Evolutionary conservation across 2,113 vertebrate species (phyloP).

Genomic region (Poeciliopsis retropinna): DNA sequence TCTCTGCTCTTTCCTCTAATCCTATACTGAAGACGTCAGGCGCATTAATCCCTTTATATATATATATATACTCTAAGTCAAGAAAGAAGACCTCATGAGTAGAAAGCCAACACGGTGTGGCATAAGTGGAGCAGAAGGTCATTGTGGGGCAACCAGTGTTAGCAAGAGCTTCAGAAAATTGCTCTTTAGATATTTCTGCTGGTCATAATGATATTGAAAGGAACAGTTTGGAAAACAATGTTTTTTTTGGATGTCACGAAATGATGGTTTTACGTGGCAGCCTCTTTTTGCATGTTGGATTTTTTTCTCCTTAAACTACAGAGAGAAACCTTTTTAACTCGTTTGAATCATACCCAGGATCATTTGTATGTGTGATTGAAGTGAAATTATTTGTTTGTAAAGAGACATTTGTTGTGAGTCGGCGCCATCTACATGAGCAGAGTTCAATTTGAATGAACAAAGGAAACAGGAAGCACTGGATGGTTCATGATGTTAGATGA

Average conservation of each 20-base stretch:
- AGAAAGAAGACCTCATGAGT: slow-evolving; percentile 3
- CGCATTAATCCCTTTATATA: slow-evolving; percentile 38
- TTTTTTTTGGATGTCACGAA: neutral
- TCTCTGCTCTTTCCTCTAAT: slow-evolving; percentile 37
- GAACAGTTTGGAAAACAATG: neutral
- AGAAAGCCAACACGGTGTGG: slow-evolving; percentile 11
- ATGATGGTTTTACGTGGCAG: neutral
- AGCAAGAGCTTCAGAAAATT: neutral
- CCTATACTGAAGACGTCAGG: slow-evolving; percentile 38
- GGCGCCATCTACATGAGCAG: too few species aligned
- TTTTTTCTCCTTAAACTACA: neutral
- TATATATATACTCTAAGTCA: slow-evolving; percentile 11
- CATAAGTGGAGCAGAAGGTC: slow-evolving; percentile 23
- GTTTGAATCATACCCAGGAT: too few species aligned
- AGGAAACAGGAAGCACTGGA: too few species aligned
- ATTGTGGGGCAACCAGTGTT: neutral
- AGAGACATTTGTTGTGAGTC: too few species aligned
- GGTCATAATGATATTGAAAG: neutral
- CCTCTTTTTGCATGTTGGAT: neutral
- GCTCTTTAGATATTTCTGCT: neutral
- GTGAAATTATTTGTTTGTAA: too few species aligned
- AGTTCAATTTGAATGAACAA: too few species aligned
- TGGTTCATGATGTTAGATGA: too few species aligned
- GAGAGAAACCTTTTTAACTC: neutral
- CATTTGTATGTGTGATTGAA: too few species aligned